Evolutionary conservation across 2,113 vertebrate species (phyloP).

Genomic region (Tyto alba): DNA sequence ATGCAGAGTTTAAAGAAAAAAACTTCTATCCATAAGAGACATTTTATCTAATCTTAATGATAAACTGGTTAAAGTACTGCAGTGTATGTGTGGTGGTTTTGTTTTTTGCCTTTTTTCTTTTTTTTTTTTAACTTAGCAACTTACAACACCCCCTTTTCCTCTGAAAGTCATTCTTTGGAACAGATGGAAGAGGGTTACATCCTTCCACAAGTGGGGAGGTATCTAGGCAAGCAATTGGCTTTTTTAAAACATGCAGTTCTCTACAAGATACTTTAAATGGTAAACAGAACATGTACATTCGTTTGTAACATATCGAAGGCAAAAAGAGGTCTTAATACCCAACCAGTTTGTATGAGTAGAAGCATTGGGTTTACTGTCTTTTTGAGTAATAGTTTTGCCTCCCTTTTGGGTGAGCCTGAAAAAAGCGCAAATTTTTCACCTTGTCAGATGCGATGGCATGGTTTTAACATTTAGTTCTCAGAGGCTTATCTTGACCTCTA

Average conservation of each 20-base stretch:
- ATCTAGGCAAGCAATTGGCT: slow-evolving; percentile 52
- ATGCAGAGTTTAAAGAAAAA: not conserved
- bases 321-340: not conserved
- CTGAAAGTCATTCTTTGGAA: slow-evolving; percentile 53
- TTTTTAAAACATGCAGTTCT: slow-evolving; percentile 47
- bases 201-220: slow-evolving; percentile 58
- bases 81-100: not conserved
- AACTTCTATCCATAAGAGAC: not conserved
- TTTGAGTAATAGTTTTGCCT: not conserved
- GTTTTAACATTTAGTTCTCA: not conserved
- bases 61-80: not conserved
- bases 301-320: not conserved
- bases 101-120: not conserved
- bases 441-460: not conserved
- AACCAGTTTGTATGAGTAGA: not conserved
- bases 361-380: not conserved
- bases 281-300: not conserved
- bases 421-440: not conserved
- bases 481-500: not conserved
- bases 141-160: slow-evolving; percentile 56
- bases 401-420: not conserved
- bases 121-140: slow-evolving; percentile 11
- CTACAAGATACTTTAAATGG: slow-evolving; percentile 45
- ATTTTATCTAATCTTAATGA: not conserved
- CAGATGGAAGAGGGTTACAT: slow-evolving; percentile 62